Base-by-base conservation (phyloP, 2,888 invertebrate genomes). In the Eupithecia exiguata region DNA sequence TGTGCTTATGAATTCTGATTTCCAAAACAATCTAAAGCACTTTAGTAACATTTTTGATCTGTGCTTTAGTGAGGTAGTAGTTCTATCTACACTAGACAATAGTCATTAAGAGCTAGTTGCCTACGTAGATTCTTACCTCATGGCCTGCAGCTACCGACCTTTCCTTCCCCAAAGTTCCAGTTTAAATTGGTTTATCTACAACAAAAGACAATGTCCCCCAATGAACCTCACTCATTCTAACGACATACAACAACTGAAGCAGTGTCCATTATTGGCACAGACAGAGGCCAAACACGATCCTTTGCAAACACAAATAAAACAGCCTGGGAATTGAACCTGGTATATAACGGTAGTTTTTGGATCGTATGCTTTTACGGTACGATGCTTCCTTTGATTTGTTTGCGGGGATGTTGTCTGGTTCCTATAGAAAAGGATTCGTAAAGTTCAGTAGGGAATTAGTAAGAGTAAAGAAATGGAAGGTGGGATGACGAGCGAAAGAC, bases 271-370 rank as follows among this genome's bases (percentile, higher is more conserved):
- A 91, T 91, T 89, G 89, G 87, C 88, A 81, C 90, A 92, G 92
- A 92, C 92, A 87, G 88, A 87, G 85, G 84, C 81, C 89, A 92
- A 92, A 92, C 90, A 92, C 77, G 85, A 88, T 87, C 91, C 92
- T 89, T 81, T 84, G 78, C 84, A 91, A 92, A 92, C 85, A 87
- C 68, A 73, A 80, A 81, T 78, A 82, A 81, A 83, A 83, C 84
- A 81, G 77, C 80, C 79, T 75, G 87, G 89, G 88, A 88, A 85
- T 87, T 82, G 84, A 84, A 85, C 84, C 77, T 79, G 71, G 77
- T 78, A 78, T 77, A 69, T 35, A 65, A 38, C 61, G 46, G 30
- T 70, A 71, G 70, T 76, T 73, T 77, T 74, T 76, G 68, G 72
- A 25, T 43, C 63, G 46, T 14, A 58, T 25, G 58, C 58, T 58